A percentile compares a stretch with the other conserved stretches of the same genome.
Evolutionary conservation across 2,888 invertebrate species (phyloP).

Genomic region (Halocaridina rubra): DNA sequence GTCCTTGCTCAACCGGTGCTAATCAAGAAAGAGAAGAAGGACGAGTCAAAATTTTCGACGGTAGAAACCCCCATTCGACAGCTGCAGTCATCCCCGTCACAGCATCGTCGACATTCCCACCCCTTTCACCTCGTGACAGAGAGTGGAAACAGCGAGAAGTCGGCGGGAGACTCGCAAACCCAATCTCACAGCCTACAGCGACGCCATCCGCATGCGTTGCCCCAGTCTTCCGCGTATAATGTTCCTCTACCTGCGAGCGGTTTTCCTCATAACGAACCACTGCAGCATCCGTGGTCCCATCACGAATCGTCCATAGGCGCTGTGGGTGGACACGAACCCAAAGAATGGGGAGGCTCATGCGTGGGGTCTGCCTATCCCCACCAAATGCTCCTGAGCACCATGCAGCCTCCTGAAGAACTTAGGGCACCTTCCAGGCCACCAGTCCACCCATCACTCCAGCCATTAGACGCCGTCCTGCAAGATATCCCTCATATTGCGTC

Average conservation of each 20-base stretch:
- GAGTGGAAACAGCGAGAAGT: not conserved
- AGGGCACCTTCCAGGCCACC: slow-evolving; percentile 15
- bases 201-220: slow-evolving; percentile 45
- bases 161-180: slow-evolving; percentile 17
- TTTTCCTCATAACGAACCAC: not conserved
- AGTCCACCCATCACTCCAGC: slow-evolving; percentile 28
- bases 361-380: slow-evolving; percentile 34
- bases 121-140: slow-evolving; percentile 38
- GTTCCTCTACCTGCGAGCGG: slow-evolving; percentile 41
- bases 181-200: slow-evolving; percentile 46
- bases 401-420: slow-evolving; percentile 57
- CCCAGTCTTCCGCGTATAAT: slow-evolving; percentile 61
- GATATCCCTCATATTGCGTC: slow-evolving; percentile 23
- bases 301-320: not conserved
- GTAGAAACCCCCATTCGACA: slow-evolving; percentile 44
- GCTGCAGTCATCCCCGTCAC: slow-evolving; percentile 37
- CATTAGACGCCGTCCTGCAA: slow-evolving; percentile 27
- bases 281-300: slow-evolving; percentile 3
- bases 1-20: slow-evolving; percentile 31
- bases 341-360: slow-evolving; percentile 21
- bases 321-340: not conserved
- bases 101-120: slow-evolving; percentile 50
- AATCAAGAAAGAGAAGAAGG: slow-evolving; percentile 40
- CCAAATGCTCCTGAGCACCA: slow-evolving; percentile 56
- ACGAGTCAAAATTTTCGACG: slow-evolving; percentile 22